Evolutionary conservation across 1,140 invertebrate genomes (phyloP).

Genomic region (Bombus picipes): DNA sequence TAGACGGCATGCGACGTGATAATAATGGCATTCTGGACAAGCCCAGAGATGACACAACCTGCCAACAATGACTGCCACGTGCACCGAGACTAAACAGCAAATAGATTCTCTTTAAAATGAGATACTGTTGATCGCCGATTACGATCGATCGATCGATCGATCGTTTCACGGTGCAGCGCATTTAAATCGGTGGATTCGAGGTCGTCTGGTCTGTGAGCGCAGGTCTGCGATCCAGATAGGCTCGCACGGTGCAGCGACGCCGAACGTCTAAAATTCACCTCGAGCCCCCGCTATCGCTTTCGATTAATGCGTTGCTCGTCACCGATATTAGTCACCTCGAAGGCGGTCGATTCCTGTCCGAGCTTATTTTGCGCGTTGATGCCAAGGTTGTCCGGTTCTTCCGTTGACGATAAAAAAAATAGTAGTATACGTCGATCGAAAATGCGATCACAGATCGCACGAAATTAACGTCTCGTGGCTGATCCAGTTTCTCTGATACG

Average conservation of each 20-base stretch:
- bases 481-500: not conserved
- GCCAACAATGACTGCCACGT: constrained; percentile 57
- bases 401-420: not conserved
- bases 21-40: constrained; percentile 67
- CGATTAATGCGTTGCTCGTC: not conserved
- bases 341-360: constrained; percentile 21
- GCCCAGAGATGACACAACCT: constrained; percentile 68
- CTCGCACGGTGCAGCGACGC: not conserved
- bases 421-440: not conserved
- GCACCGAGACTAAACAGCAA: constrained; percentile 7
- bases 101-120: constrained; percentile 9
- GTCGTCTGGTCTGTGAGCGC: constrained; percentile 8
- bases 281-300: not conserved
- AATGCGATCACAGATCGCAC: constrained; percentile 1
- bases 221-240: not conserved
- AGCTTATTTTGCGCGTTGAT: not conserved
- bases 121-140: constrained; percentile 16
- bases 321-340: constrained; percentile 3
- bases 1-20: not conserved
- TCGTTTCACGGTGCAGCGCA: constrained; percentile 1
- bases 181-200: constrained; percentile 26
- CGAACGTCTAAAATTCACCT: constrained; percentile 8
- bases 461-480: constrained; percentile 28
- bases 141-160: constrained; percentile 11
- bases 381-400: constrained; percentile 38